Conservation (phyloP, 2,888 invertebrate species). For the Caenorhabditis sp. region DNA sequence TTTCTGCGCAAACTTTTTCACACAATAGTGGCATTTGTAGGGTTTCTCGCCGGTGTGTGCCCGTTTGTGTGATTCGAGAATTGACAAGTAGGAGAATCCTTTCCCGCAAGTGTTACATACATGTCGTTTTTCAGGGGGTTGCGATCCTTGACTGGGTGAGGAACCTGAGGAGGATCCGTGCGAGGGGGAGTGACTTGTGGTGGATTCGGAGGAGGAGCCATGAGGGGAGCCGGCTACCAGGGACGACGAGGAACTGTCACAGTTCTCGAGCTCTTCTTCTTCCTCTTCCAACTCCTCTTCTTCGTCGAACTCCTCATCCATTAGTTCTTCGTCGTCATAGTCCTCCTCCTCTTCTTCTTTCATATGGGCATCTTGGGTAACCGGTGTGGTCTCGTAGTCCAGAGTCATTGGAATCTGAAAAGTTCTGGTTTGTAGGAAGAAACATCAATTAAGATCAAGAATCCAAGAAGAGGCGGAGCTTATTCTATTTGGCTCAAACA, state of each 20-base stretch:
- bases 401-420: conserved; percentile 41
- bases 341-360: conserved; percentile 59
- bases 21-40: conserved; percentile 82
- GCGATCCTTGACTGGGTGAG: conserved; percentile 35
- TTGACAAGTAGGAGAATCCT: conserved; percentile 81
- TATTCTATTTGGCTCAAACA: neutral
- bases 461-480: neutral
- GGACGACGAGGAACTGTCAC: conserved; percentile 51
- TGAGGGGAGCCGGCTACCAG: conserved; percentile 52
- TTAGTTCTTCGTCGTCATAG: conserved; percentile 62
- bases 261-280: conserved; percentile 36
- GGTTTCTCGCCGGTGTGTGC: conserved; percentile 83
- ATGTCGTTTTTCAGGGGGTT: conserved; percentile 78
- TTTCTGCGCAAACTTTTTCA: conserved; percentile 83
- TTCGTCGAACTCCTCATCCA: conserved; percentile 63
- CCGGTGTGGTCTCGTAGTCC: conserved; percentile 24
- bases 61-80: conserved; percentile 83
- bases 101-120: conserved; percentile 81
- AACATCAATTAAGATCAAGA: neutral
- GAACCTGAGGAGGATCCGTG: conserved; percentile 36
- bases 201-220: conserved; percentile 29
- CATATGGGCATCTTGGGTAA: conserved; percentile 21
- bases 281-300: conserved; percentile 45
- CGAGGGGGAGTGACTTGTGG: conserved; percentile 58
- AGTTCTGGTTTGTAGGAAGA: neutral